These are phyloP conservation scores for Plusia festucae DNA, from an alignment of 2,888 invertebrate species.

Conservation along the genomic window DNA sequence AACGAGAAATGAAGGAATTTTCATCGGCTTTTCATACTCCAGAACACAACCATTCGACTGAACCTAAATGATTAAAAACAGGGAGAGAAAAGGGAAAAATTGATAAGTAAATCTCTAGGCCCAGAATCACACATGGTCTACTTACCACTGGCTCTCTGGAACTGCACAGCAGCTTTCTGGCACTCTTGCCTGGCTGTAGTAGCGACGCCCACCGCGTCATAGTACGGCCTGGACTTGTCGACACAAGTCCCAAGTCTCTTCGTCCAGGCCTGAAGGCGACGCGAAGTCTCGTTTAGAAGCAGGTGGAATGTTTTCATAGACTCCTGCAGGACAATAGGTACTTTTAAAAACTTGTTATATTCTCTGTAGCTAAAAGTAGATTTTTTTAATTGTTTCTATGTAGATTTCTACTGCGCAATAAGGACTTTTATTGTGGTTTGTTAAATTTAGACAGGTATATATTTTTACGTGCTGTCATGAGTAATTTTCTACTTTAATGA, in stretches of 20 bases:
- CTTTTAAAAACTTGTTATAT: background rate
- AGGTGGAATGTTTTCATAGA: constrained; percentile 97
- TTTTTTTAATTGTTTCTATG: too few relatives aligned
- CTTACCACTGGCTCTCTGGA: constrained; percentile 96
- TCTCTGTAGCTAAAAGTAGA: too few relatives aligned
- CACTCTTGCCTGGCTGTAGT: constrained; percentile 94
- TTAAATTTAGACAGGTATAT: too few relatives aligned
- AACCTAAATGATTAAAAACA: background rate
- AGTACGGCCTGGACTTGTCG: constrained; percentile 96
- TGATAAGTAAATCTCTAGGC: too few relatives aligned
- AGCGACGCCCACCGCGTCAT: constrained; percentile 94
- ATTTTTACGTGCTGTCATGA: too few relatives aligned
- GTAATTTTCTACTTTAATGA: too few relatives aligned
- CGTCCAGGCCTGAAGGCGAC: constrained; percentile 93
- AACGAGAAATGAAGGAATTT: background rate
- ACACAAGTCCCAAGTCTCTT: constrained; percentile 96
- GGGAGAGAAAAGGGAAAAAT: too few relatives aligned
- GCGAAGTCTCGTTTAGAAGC: constrained; percentile 95
- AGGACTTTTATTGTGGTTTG: too few relatives aligned
- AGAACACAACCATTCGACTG: background rate
- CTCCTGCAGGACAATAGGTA: constrained; percentile 90
- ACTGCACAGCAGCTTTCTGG: constrained; percentile 96
- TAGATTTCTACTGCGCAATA: too few relatives aligned
- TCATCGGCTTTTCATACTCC: background rate
- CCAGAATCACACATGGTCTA: constrained; percentile 3